phyloP scores from a whole-genome alignment of 2,888 invertebrate species.

The Ecdyonurus torrentis region DNA sequence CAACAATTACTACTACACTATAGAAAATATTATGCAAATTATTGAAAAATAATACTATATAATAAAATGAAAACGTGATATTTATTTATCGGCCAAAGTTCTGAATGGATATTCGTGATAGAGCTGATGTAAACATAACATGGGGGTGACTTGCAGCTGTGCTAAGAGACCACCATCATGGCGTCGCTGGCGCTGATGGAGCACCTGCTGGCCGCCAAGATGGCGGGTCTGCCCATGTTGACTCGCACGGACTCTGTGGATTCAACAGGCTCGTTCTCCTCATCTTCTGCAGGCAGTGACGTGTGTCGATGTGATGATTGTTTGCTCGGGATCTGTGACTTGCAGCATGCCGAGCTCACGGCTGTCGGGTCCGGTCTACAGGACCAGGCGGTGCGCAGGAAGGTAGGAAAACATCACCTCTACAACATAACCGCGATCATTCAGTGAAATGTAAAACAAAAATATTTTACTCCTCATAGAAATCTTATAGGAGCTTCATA shows the following conservation, averaged over 20 bases:
- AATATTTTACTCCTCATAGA: too few relatives aligned
- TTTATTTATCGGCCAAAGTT: not conserved
- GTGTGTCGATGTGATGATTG: constrained; percentile 74
- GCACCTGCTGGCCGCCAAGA: not conserved
- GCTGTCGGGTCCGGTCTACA: not conserved
- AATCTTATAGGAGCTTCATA: too few relatives aligned
- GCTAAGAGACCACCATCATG: not conserved
- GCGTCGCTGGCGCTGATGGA: not conserved
- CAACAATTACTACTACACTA: too few relatives aligned
- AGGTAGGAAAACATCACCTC: too few relatives aligned
- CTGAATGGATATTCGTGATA: not conserved
- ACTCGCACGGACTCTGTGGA: constrained; percentile 28
- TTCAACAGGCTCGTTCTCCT: constrained; percentile 40
- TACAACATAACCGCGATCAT: too few relatives aligned
- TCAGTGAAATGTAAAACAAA: too few relatives aligned
- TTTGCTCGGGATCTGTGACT: constrained; percentile 62
- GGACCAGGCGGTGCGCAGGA: constrained; percentile 5
- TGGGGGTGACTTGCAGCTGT: not conserved
- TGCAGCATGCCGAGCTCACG: constrained; percentile 26
- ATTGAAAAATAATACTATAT: not conserved
- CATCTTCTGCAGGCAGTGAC: constrained; percentile 47
- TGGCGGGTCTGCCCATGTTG: not conserved
- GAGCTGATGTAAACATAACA: too few relatives aligned
- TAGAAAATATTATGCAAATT: too few relatives aligned
- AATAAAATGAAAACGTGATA: not conserved